phyloP scores from a whole-genome alignment of 2,888 invertebrate species.

The Caenorhabditis imperialis region DNA sequence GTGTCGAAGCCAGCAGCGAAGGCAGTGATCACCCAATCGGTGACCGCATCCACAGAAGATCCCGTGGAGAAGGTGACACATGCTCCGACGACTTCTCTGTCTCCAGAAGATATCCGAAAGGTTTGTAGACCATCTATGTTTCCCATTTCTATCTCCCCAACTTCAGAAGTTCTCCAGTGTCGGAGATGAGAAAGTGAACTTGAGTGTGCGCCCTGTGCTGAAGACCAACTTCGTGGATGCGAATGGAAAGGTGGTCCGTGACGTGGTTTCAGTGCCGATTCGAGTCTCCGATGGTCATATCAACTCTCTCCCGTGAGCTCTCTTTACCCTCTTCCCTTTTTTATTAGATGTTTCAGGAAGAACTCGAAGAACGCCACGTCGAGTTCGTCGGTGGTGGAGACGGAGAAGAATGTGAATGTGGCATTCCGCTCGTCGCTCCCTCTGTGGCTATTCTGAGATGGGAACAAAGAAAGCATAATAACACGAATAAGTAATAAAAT shows the following conservation, averaged over 20 bases:
- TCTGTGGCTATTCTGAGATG: constrained; percentile 36
- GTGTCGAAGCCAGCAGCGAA: constrained; percentile 26
- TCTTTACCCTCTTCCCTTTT: background rate
- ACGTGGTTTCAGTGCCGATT: constrained; percentile 71
- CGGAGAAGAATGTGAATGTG: constrained; percentile 51
- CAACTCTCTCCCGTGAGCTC: constrained; percentile 44
- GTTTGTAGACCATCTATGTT: no score
- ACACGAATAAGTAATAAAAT: constrained; percentile 38
- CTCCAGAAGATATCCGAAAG: constrained; percentile 51
- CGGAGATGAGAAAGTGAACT: constrained; percentile 64
- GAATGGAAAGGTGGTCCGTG: constrained; percentile 70
- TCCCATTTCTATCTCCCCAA: no score
- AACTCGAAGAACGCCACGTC: constrained; percentile 46
- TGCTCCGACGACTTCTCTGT: constrained; percentile 22
- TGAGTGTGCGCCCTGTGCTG: constrained; percentile 70
- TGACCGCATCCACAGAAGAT: constrained; percentile 22
- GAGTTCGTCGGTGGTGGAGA: constrained; percentile 43
- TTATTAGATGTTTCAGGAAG: constrained; percentile 34
- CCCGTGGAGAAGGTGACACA: constrained; percentile 2
- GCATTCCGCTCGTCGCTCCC: constrained; percentile 52
- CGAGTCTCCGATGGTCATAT: constrained; percentile 64
- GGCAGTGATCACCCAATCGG: constrained; percentile 35
- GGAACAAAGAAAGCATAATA: constrained; percentile 20
- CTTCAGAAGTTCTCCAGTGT: constrained; percentile 49
- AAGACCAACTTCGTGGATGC: constrained; percentile 75